Base-by-base conservation (phyloP, 2,888 invertebrate species). In the Sericinus montela region DNA sequence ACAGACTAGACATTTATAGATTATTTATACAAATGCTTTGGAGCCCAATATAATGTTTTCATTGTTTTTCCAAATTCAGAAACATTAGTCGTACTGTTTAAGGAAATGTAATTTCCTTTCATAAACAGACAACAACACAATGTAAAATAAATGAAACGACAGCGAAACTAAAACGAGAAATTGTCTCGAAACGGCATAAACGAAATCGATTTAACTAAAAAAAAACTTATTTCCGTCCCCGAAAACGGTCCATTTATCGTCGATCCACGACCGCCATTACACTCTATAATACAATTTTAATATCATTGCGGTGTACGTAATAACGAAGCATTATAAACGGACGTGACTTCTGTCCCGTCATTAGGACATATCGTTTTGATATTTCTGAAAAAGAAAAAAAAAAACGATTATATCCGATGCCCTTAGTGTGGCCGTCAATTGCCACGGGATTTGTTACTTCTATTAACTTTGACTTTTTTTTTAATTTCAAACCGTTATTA, bases 341-440 rank as follows among this genome's bases (percentile, higher is more conserved):
- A 85, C 86, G 86, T 87, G 87, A 85, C 86, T 84, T 62, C 82
- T 70, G 84, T 75, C 57, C 70, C 66, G 60, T 77, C 70, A 85
- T 86, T 85, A 83, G 62, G 53, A 62, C 53, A 63, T 67, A 74
- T 75, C 67, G 66, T 38, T 53, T 51, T 39, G 45, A 49, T 49
- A 16, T 37, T 32, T 42, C 28, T 10, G 32, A 41, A 45, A 35
- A 32, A 44, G 45, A 35, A 36, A 38, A 44, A 47, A 35, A 36
- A 38, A 45, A 53, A 39, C 29, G 28, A 45, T 48, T 34, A 39
- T 40, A 30, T 39, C 5, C 29, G 8, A 38, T 32, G 35, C 42
- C 41, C 42, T 42, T 46, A 29, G 32, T 13, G 15, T 39, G 11
- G 39, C 28, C 5, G 25, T 10, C n/a, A 14, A 14, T 15, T 28